Evolutionary conservation across 2,888 invertebrate genomes (phyloP).

Genomic region (Apamea epomidion): DNA sequence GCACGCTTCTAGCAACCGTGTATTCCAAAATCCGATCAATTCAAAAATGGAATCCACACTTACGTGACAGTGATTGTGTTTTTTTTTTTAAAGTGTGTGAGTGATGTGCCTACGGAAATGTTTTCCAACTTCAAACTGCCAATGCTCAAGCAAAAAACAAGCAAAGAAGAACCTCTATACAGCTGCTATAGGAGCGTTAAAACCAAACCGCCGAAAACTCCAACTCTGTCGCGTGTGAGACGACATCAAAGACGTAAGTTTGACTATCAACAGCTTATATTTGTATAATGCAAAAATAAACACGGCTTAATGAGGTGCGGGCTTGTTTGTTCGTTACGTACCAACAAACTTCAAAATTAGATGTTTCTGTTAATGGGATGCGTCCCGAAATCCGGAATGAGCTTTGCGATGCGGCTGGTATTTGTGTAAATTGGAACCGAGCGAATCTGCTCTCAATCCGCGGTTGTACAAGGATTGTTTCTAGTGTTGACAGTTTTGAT

Average conservation of each 20-base stretch:
- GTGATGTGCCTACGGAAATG: constrained; percentile 81
- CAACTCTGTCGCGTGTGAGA: constrained; percentile 87
- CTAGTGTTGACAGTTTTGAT: constrained; percentile 68
- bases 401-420: constrained; percentile 58
- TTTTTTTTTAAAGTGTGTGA: constrained; percentile 51
- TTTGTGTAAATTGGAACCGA: constrained; percentile 61
- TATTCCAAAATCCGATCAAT: constrained; percentile 58
- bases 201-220: constrained; percentile 91
- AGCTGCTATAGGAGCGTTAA: constrained; percentile 86
- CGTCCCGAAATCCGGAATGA: constrained; percentile 69
- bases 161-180: constrained; percentile 88
- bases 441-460: constrained; percentile 56
- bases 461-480: constrained; percentile 61
- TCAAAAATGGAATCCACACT: constrained; percentile 63
- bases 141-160: constrained; percentile 84
- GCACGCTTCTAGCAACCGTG: constrained; percentile 77
- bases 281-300: constrained; percentile 79
- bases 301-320: constrained; percentile 83
- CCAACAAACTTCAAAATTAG: constrained; percentile 78
- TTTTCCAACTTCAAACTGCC: constrained; percentile 91
- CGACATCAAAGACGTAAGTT: constrained; percentile 89
- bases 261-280: constrained; percentile 68
- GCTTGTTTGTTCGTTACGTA: constrained; percentile 73
- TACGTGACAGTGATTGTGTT: constrained; percentile 67
- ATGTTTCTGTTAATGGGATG: constrained; percentile 78